Percentiles rank a stretch among this genome's conserved stretches.
These are phyloP conservation scores for Lophotis ruficrista DNA, from an alignment of 2,113 vertebrate species.

Conservation along the genomic window DNA sequence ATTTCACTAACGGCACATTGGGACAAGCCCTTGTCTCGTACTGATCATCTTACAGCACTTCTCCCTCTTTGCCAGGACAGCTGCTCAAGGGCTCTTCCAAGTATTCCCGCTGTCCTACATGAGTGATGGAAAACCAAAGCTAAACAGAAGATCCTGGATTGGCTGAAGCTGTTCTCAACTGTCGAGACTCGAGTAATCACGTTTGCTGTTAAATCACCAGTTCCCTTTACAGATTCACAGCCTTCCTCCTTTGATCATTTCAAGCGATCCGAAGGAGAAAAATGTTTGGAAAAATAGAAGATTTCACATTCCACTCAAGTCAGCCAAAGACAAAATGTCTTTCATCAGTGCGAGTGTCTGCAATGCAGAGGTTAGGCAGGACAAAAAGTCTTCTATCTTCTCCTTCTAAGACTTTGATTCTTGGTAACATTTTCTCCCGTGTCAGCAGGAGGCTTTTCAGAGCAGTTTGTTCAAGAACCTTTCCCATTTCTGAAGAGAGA, in stretches of 20 bases:
- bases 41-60: slow-evolving; percentile 67
- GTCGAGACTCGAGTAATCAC: neutral
- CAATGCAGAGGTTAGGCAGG: neutral
- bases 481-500: neutral
- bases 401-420: neutral
- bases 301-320: neutral
- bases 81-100: slow-evolving; percentile 60
- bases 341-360: neutral
- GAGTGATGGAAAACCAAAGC: slow-evolving; percentile 26
- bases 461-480: neutral
- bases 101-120: slow-evolving; percentile 27
- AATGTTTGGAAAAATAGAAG: neutral
- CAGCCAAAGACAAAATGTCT: neutral
- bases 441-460: neutral
- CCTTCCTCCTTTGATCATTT: slow-evolving; percentile 9
- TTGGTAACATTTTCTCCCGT: neutral
- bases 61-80: slow-evolving; percentile 72
- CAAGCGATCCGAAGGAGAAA: neutral
- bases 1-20: neutral
- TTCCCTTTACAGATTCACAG: neutral
- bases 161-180: neutral
- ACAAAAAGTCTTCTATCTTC: neutral
- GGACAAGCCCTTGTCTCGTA: slow-evolving; percentile 24
- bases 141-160: slow-evolving; percentile 4
- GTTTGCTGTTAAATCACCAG: neutral